These are phyloP conservation scores for Atlantisia rogersi DNA, from an alignment of 2,113 vertebrate genomes.

Conservation along the genomic window DNA sequence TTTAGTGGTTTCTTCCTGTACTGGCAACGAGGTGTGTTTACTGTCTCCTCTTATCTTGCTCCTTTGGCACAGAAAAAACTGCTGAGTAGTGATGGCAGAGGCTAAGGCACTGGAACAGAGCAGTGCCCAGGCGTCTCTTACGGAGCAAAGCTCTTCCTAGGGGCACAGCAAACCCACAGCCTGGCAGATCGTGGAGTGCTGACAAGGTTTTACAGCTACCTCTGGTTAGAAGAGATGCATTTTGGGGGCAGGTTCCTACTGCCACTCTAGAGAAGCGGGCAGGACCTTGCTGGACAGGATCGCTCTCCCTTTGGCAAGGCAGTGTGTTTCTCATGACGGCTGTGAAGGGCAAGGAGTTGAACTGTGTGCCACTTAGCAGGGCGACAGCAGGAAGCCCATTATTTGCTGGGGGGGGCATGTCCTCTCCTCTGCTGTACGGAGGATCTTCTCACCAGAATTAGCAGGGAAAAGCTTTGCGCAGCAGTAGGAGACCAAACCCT, in stretches of 20 bases:
- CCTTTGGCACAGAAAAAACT: background rate
- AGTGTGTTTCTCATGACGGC: accelerated
- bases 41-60: background rate
- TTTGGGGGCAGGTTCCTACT: background rate
- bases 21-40: background rate
- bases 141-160: background rate
- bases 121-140: accelerated
- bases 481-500: background rate
- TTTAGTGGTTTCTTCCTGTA: background rate
- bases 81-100: background rate
- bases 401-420: background rate
- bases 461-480: background rate
- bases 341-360: background rate
- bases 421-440: background rate
- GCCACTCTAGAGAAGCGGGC: background rate
- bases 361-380: background rate
- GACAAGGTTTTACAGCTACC: accelerated
- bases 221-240: accelerated
- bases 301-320: background rate
- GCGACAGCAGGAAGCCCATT: background rate
- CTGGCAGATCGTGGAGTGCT: background rate
- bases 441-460: background rate
- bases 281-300: background rate
- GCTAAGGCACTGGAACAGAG: background rate
- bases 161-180: background rate